A percentile compares a stretch with the other conserved stretches of the same genome.
These are phyloP conservation scores for Micromussa lordhowensis DNA, from an alignment of 92 coral and sea anemone species.

Conservation along the genomic window DNA sequence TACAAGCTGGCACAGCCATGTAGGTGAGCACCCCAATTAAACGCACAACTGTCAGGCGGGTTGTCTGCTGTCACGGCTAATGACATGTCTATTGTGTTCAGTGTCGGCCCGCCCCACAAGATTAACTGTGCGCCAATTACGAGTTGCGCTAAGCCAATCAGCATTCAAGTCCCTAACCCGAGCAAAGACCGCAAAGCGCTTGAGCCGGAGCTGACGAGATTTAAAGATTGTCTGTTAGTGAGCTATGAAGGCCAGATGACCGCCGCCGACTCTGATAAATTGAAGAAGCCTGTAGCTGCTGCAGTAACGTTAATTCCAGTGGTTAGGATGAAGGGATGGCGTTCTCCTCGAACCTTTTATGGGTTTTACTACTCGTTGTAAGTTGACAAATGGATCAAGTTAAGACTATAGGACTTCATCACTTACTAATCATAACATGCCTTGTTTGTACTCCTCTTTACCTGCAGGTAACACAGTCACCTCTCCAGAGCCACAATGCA, in stretches of 20 bases:
- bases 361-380: conserved; percentile 64
- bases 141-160: conserved; percentile 79
- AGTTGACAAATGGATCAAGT: conserved; percentile 53
- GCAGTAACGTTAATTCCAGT: conserved; percentile 12
- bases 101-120: conserved; percentile 56
- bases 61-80: conserved; percentile 70
- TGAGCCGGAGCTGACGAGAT: conserved; percentile 69
- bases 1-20: conserved; percentile 9
- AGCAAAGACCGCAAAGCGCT: conserved; percentile 69
- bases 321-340: conserved; percentile 82
- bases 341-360: conserved; percentile 40
- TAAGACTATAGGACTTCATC: conserved; percentile 29
- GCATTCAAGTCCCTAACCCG: conserved; percentile 58
- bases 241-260: conserved; percentile 83
- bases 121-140: conserved; percentile 75
- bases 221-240: conserved; percentile 77
- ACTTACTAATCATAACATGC: conserved; percentile 48
- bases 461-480: conserved; percentile 46
- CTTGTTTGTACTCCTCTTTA: conserved; percentile 32
- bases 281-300: conserved; percentile 3
- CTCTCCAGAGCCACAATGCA: conserved; percentile 39
- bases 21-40: conserved; percentile 55
- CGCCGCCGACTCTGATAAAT: conserved; percentile 23
- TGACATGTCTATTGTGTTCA: conserved; percentile 71
- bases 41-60: conserved; percentile 56